Conservation (phyloP, 2,113 vertebrate genomes). For the Pachycephala philippinensis region DNA sequence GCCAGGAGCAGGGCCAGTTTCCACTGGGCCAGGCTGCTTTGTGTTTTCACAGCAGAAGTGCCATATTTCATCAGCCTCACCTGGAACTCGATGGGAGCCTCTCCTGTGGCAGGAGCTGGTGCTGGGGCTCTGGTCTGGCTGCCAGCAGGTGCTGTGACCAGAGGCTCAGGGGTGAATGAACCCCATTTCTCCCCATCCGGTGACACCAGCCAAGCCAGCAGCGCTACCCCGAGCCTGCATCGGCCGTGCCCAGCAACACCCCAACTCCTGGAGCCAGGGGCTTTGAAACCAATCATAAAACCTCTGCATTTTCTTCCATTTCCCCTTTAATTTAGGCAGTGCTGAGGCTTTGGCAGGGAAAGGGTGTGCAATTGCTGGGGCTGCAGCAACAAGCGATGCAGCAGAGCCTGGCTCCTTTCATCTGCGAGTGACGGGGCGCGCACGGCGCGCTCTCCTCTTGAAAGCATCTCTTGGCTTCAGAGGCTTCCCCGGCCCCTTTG, state of each 20-base stretch:
- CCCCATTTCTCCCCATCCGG: rapidly evolving
- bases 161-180: rapidly evolving
- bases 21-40: background rate
- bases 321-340: background rate
- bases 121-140: background rate
- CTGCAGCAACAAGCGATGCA: background rate
- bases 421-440: background rate
- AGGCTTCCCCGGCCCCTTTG: background rate
- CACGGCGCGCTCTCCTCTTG: background rate
- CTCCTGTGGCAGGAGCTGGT: background rate
- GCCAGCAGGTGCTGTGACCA: background rate
- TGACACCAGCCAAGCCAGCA: rapidly evolving
- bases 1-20: background rate
- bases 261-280: background rate
- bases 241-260: too few species aligned
- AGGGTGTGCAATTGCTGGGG: background rate
- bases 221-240: rapidly evolving
- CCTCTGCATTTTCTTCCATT: rapidly evolving
- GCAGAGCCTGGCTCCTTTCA: background rate
- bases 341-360: background rate
- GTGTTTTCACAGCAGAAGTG: background rate
- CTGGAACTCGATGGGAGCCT: background rate
- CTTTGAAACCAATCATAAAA: background rate
- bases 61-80: background rate
- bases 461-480: slow-evolving; percentile 37